Evolutionary conservation across 2,797 vertebrate species (phyloP).

Genomic region (Gadopsis bispinosus): DNA sequence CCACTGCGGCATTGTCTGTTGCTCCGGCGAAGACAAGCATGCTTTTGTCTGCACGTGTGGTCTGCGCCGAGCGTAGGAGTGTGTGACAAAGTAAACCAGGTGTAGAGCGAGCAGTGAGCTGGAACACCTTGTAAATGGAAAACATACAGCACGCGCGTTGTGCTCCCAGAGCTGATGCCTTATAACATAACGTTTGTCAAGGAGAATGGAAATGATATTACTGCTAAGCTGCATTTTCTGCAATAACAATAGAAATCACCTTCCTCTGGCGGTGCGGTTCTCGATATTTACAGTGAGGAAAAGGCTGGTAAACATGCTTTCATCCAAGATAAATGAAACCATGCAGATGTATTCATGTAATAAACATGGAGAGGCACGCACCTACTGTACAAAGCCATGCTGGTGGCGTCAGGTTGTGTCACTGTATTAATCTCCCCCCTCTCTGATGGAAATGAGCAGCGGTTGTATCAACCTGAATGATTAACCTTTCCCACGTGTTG

Average conservation of each 20-base stretch:
- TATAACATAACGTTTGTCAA: slow-evolving; percentile 16
- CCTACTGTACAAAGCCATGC: slow-evolving; percentile 5
- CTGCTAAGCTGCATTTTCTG: slow-evolving; percentile 30
- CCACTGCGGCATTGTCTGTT: slow-evolving; percentile 28
- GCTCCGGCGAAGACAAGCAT: neutral
- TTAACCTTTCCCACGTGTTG: slow-evolving; percentile 58
- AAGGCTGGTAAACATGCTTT: slow-evolving; percentile 47
- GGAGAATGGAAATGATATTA: slow-evolving; percentile 19
- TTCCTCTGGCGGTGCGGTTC: slow-evolving; percentile 8
- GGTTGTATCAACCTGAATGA: slow-evolving; percentile 53
- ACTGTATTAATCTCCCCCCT: slow-evolving; percentile 22
- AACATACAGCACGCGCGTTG: slow-evolving; percentile 16
- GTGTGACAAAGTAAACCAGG: slow-evolving; percentile 26
- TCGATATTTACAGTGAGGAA: slow-evolving; percentile 6
- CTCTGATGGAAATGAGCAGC: slow-evolving; percentile 42
- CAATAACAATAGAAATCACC: slow-evolving; percentile 25
- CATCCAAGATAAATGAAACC: slow-evolving; percentile 39
- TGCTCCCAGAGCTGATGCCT: neutral
- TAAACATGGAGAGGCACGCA: slow-evolving; percentile 38
- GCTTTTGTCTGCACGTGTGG: slow-evolving; percentile 13
- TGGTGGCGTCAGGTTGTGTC: slow-evolving; percentile 39
- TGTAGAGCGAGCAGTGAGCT: slow-evolving; percentile 16
- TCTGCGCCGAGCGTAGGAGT: neutral
- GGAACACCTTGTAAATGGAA: slow-evolving; percentile 22
- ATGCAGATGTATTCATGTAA: slow-evolving; percentile 34